Conservation (phyloP, 2,888 invertebrate genomes). For the Meloe dianella region DNA sequence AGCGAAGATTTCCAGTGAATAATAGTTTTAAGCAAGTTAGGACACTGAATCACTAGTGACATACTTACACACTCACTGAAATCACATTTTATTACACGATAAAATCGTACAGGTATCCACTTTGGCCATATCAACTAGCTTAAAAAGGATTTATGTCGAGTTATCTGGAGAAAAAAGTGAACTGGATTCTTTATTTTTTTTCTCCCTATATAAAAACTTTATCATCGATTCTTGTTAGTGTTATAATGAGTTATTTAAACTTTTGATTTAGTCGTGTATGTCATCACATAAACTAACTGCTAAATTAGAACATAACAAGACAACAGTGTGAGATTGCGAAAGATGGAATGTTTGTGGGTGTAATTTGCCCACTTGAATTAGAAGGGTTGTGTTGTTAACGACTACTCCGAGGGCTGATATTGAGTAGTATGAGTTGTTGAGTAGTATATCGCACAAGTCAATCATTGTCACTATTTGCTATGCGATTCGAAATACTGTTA, state of each 20-base stretch:
- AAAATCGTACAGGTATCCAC: constrained; percentile 5
- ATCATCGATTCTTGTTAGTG: neutral
- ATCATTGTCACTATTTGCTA: neutral
- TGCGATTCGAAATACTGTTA: neutral
- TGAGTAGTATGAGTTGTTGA: neutral
- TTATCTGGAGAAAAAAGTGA: neutral
- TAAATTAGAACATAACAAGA: neutral
- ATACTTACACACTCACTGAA: neutral
- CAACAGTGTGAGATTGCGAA: neutral
- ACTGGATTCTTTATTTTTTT: neutral
- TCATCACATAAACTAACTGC: neutral
- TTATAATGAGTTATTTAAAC: neutral
- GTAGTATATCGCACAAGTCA: neutral
- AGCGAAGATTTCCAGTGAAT: neutral
- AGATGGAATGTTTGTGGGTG: neutral
- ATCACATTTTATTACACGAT: constrained; percentile 3
- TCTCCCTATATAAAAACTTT: neutral
- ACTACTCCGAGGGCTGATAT: neutral
- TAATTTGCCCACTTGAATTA: neutral
- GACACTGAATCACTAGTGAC: neutral
- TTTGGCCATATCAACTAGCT: neutral
- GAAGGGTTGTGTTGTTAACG: neutral
- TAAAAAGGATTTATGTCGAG: neutral
- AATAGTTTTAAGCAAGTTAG: neutral
- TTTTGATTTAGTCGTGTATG: neutral